phyloP scores from a whole-genome alignment of 2,113 vertebrate genomes.

The Eulemur macaco region DNA sequence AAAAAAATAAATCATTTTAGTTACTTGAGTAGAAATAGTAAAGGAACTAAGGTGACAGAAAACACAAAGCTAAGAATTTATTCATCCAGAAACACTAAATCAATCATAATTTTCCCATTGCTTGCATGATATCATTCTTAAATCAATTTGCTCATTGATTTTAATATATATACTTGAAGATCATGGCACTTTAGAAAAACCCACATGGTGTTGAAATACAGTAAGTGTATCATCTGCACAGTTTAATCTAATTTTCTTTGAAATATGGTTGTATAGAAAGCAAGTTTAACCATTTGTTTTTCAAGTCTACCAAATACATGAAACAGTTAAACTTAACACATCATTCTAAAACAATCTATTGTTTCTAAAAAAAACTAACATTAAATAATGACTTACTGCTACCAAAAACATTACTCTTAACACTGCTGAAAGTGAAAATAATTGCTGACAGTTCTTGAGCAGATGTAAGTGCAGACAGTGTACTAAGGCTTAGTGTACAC shows the following conservation, averaged over 20 bases:
- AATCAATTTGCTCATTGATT: background rate
- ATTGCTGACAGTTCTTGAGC: background rate
- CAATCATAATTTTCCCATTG: background rate
- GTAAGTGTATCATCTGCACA: background rate
- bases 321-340: background rate
- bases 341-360: background rate
- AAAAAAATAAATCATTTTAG: constrained; percentile 69
- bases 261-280: background rate
- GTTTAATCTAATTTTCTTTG: background rate
- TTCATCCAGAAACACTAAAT: background rate
- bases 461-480: background rate
- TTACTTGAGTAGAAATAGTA: background rate
- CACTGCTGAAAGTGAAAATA: background rate
- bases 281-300: background rate
- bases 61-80: background rate
- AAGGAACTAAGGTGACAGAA: background rate
- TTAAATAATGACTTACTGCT: background rate
- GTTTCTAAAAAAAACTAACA: background rate
- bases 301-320: background rate
- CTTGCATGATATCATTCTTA: background rate
- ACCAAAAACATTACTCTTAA: background rate
- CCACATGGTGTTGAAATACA: rapidly evolving
- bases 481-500: too few species aligned
- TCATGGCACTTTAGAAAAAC: background rate
- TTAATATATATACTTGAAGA: background rate